Evolutionary conservation across 1,140 invertebrate genomes (phyloP), one percentile per base, ranked within the genome.

Genomic region (Drosophila tani): DNA sequence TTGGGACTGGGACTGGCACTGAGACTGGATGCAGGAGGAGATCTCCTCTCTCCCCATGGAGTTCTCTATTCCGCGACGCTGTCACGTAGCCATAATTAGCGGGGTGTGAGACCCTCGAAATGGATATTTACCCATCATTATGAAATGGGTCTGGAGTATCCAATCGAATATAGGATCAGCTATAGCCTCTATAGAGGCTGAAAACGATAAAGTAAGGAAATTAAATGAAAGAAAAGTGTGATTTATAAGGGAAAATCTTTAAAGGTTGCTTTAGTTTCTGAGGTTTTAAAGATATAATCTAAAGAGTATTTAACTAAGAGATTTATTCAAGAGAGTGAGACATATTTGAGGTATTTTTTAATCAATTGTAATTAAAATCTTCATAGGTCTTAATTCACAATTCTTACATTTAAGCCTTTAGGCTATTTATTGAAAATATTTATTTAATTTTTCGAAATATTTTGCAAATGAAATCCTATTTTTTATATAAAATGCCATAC

Each of bases 81-180:
- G 32, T 79, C 80, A 82, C 80, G 81, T 79, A 58, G 70, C 21
- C 45, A 79, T 67, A 87, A 86, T 86, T 79, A 86, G 81, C 38
- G 35, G 60, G 19, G 38, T 21, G 19, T 38, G 21, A 59, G 45
- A 60, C 41, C 58, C 19, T 73, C 21, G 68, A 73, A 71, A 73
- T 73, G 38, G 67, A 73, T 60, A 73, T 60, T 73, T 43, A 59
- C 19, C 24, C 35, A 70, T 70, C 67, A 70, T 70, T 70, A 70
- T 68, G 46, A 70, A 70, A 55, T 27, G 47, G 12, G 38, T 29
- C 11, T 29, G 29, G n/a, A 38, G 32, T 50, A 59, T 59, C 40
- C 49, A 71, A 27, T 43, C 1, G 19, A 71, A 50, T 59, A 46
- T 41, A 73, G 67, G 38, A 27, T 46, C 38, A 49, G 17, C 5